Conservation (phyloP, 2,888 invertebrate genomes). For the Agriopis aurantiaria region DNA sequence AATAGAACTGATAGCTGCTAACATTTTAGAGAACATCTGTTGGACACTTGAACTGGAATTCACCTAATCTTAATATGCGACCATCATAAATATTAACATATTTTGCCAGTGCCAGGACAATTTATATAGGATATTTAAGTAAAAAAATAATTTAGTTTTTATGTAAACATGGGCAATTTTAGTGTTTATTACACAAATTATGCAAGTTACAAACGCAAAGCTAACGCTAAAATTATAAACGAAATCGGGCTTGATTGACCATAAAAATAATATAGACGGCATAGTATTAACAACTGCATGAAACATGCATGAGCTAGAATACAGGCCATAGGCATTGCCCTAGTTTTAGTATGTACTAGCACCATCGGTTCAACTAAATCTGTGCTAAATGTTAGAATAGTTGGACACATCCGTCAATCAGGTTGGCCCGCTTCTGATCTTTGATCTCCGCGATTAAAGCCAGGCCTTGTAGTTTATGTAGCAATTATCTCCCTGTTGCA, state of each 20-base stretch:
- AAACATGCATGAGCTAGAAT: conserved; percentile 27
- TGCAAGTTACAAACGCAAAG: neutral
- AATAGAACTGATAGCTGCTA: neutral
- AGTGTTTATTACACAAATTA: neutral
- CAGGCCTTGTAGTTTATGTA: conserved; percentile 16
- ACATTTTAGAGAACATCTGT: neutral
- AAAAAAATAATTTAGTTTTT: too few species aligned
- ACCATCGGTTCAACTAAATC: conserved; percentile 38
- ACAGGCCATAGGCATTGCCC: conserved; percentile 17
- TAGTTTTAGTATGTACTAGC: conserved; percentile 10
- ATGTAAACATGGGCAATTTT: too few species aligned
- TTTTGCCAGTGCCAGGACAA: too few species aligned
- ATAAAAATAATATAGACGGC: conserved; percentile 23
- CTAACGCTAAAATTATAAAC: neutral
- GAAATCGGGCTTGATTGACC: neutral
- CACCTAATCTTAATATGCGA: too few species aligned
- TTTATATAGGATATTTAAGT: too few species aligned
- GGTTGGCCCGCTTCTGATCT: conserved; percentile 25
- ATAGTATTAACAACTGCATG: conserved; percentile 21
- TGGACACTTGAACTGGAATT: neutral
- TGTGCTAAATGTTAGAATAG: conserved; percentile 19
- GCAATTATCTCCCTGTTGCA: conserved; percentile 4
- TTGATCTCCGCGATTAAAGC: conserved; percentile 26
- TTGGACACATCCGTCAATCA: conserved; percentile 29
- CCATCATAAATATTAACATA: too few species aligned